phyloP scores from a whole-genome alignment of 1,140 invertebrate species.

The Drosophila athabasca region DNA sequence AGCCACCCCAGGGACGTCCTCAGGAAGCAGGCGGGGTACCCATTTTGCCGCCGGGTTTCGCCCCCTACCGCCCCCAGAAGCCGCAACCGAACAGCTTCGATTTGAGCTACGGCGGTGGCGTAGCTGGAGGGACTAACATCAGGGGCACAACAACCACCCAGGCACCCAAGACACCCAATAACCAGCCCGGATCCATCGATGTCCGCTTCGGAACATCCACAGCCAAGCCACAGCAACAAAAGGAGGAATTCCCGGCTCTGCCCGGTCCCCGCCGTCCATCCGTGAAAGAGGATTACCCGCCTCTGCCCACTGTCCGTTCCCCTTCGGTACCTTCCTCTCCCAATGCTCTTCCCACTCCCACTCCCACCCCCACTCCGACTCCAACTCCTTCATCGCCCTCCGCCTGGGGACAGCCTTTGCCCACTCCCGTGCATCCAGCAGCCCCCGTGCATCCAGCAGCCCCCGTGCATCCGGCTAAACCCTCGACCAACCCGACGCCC shows the following conservation, averaged over 20 bases:
- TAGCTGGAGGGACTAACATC: conserved; percentile 10
- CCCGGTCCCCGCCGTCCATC: conserved; percentile 68
- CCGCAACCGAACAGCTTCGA: conserved; percentile 74
- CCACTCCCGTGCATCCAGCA: conserved; percentile 56
- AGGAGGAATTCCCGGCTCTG: conserved; percentile 71
- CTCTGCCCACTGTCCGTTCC: conserved; percentile 53
- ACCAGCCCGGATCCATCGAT: conserved; percentile 40
- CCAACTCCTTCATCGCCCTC: conserved; percentile 52
- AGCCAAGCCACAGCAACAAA: conserved; percentile 62
- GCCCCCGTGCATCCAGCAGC: conserved; percentile 39
- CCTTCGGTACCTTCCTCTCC: conserved; percentile 18
- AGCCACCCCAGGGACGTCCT: conserved; percentile 2
- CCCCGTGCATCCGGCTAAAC: conserved; percentile 33
- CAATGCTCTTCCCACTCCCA: conserved; percentile 32
- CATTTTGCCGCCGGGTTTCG: conserved; percentile 70
- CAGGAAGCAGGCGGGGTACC: conserved; percentile 24
- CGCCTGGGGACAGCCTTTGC: conserved; percentile 58
- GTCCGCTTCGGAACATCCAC: conserved; percentile 56
- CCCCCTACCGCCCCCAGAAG: conserved; percentile 65
- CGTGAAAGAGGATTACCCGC: conserved; percentile 67
- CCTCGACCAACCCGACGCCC: conserved; percentile 6
- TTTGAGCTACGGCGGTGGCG: conserved; percentile 72
- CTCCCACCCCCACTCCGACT: conserved; percentile 44
- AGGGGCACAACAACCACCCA: conserved; percentile 53
- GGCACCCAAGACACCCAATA: conserved; percentile 31